These are phyloP conservation scores for Opisthocomus hoazin DNA, from an alignment of 2,113 vertebrate species.

Conservation along the genomic window DNA sequence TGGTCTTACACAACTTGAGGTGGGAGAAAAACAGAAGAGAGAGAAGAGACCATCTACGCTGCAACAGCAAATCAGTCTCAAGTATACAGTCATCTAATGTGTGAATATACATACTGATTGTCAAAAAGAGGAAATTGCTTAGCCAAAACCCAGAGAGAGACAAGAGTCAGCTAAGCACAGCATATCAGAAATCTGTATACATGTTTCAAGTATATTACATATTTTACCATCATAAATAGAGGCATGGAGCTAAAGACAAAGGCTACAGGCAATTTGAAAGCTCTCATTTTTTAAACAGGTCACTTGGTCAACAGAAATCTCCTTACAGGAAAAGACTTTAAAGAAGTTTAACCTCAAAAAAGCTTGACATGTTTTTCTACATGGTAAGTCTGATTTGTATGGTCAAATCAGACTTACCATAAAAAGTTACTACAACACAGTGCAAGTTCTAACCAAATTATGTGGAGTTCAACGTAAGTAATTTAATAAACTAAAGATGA, in stretches of 20 bases:
- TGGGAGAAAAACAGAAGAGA: neutral
- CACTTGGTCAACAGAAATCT: neutral
- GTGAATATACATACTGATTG: neutral
- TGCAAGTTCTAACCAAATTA: neutral
- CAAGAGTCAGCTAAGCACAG: neutral
- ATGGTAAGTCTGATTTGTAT: too few species aligned
- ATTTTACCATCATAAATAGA: neutral
- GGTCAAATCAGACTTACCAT: neutral
- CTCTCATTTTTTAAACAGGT: neutral
- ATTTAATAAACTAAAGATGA: neutral
- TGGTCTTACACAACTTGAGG: neutral
- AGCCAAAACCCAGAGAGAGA: neutral
- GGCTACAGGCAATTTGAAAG: neutral
- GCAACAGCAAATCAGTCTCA: neutral
- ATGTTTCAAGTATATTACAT: neutral
- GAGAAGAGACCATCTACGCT: neutral
- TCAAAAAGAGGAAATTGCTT: neutral
- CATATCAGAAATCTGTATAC: neutral
- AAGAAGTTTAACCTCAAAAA: neutral
- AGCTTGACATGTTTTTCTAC: neutral
- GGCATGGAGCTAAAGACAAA: neutral
- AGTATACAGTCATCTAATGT: neutral
- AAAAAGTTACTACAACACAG: neutral
- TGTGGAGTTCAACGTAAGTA: neutral
- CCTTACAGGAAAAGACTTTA: neutral